Evolutionary conservation across 2,797 vertebrate genomes (phyloP), one percentile per base, ranked within the genome.

Genomic region (Apogon talboti): DNA sequence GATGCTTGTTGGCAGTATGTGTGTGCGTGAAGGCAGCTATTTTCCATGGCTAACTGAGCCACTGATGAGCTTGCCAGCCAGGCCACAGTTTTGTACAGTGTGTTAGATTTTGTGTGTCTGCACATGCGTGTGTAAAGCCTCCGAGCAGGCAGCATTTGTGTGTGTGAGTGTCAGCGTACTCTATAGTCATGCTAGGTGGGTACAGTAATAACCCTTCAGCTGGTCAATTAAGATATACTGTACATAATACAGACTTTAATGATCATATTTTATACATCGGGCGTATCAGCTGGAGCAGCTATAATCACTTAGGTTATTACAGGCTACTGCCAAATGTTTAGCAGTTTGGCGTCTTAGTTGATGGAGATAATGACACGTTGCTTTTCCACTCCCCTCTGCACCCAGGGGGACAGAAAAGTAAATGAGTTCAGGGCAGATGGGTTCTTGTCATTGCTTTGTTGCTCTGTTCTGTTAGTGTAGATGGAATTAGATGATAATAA

Each of bases 41-140:
- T 92, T 90, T 91, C 85, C 83, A 86, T 84, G 82, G 77, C 73
- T 83, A 90, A 83, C 83, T 76, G 66, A 82, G 66, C 78, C 69
- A 72, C 65, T 86, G 80, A 87, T 84, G 81, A 80, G 76, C 56
- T 79, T 65, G 79, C 84, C 76, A 80, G 71, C 59, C 54, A 50
- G 53, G 62, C 74, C 64, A 43, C 47, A 49, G 70, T 78, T 60
- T 49, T 64, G 18, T 49, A 54, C 30, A 64, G 59, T 66, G 50
- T 67, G 35, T 57, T 47, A 42, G 33, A 38, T 41, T 57, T 14
- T 54, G 63, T 53, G 45, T 63, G 40, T 62, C 16, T 67, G 41
- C 52, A 54, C 41, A 46, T 65, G 15, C 55, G 41, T 18, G 43
- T 58, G 56, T 37, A 40, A 52, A 28, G 72, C 35, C 55, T 67